phyloP scores from a whole-genome alignment of 1,140 invertebrate genomes.

The Apis florea region DNA sequence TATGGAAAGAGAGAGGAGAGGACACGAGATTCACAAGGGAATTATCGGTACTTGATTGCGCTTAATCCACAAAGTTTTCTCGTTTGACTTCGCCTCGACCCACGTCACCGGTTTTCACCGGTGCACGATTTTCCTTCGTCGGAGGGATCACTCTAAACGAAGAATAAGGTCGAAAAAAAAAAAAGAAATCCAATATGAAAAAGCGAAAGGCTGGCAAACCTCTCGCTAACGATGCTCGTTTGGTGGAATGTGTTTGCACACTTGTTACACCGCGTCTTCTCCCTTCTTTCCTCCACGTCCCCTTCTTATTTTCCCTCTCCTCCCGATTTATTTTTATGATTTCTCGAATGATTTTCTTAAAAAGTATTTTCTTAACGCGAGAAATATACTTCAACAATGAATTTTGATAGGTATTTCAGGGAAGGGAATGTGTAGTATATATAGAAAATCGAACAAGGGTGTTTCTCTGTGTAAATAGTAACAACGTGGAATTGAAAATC shows the following conservation, averaged over 20 bases:
- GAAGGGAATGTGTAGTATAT: too few species aligned
- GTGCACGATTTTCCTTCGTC: conserved; percentile 37
- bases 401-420: too few species aligned
- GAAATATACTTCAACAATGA: too few species aligned
- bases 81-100: conserved; percentile 58
- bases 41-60: conserved; percentile 67
- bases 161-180: conserved; percentile 41
- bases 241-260: conserved; percentile 57
- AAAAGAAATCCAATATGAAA: conserved; percentile 63
- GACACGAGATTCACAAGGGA: conserved; percentile 54
- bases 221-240: conserved; percentile 57
- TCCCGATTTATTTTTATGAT: not conserved
- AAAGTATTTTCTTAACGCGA: too few species aligned
- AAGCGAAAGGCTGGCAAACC: conserved; percentile 51
- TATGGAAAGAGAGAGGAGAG: not conserved
- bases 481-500: too few species aligned
- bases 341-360: conserved; percentile 2
- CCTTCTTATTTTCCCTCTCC: not conserved
- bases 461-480: too few species aligned
- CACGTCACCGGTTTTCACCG: conserved; percentile 18
- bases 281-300: not conserved
- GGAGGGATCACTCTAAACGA: conserved; percentile 41
- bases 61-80: conserved; percentile 67
- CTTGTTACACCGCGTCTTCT: conserved; percentile 35
- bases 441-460: too few species aligned